Base-by-base conservation (phyloP, 2,113 vertebrate genomes). In the Notothenia rossii region DNA sequence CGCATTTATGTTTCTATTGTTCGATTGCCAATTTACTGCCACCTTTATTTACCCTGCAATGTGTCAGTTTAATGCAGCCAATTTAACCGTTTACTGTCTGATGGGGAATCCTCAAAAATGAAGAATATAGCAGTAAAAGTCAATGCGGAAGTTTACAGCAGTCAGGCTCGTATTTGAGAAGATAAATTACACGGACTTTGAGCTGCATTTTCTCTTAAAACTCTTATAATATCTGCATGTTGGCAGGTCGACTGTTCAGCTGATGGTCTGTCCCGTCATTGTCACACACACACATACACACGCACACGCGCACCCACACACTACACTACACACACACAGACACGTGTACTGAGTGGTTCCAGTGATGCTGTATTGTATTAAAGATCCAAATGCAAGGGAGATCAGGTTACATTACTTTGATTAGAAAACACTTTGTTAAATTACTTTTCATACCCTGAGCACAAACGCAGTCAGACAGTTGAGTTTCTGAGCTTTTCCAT, bases 351-450 rank as follows among this genome's bases (percentile, higher is more conserved):
- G 55, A 69, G 69, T 71, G 72, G 74, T 58, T 75, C 36, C 54
- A 49, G 61, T 79, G 76, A 50, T 81, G 72, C 46, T 68, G 59
- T 55, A 69, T 80, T 80, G 51, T 69, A 77, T 84, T 69, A 86
- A 81, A 89, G 49, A 83, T 89, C 73, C 73, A 81, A 92, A 91
- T 85, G 75, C 79, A 82, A 75, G 79, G 81, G 77, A 73, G 79
- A 87, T 88, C 87, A 92, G 88, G 85, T 92, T 88, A 88, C 82
- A 91, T 91, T 90, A 87, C 87, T 92, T 91, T 93, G 93, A 95
- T 94, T 93, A 80, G 93, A 89, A 94, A 86, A 89, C 83, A 93
- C 92, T 94, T 93, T 91, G 90, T 93, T 93, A 93, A 95, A 95
- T 95, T 92, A 93, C 93, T 93, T 95, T 94, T 91, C 78, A 91